Base-by-base conservation (phyloP, 1,140 invertebrate species). In the Drosophila athabasca region DNA sequence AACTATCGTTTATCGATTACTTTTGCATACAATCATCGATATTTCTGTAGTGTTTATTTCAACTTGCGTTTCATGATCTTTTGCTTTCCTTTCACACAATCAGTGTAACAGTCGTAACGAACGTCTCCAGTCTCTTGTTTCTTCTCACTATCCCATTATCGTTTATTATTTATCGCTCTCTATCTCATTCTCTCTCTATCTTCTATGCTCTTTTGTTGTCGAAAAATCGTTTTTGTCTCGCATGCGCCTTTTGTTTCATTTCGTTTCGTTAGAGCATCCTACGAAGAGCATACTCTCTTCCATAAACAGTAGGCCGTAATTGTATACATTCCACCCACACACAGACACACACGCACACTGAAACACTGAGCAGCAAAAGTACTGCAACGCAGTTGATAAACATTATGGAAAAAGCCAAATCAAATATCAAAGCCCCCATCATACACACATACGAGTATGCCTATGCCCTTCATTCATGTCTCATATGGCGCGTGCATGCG, bases 31-130 rank as follows among this genome's bases (percentile, higher is more conserved):
- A 85, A 87, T 78, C 77, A 87, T 39, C 35, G 35, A 39, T 85
- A 39, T 85, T 85, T 85, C 74, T 85, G 81, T 85, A 85, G 81
- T 85, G 82, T 87, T 81, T 85, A 70, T 70, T 77, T 75, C 60
- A 75, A 75, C 59, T 70, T 78, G 62, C 48, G 67, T 85, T 76
- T 68, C 48, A 51, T 62, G 44, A 51, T 50, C 45, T 53, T 60
- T 70, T 62, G 26, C 57, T 51, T 51, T 64, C 53, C 39, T 26
- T 70, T 62, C 57, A 66, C 62, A 76, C 55, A 72, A 59, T 52
- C 6, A 45, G 19, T 15, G 11, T 39, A 11, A 39, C 24, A 26
- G 24, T 26, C 24, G 24, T 26, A 26, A 26, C 4, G 24, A 26
- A 26, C 24, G 4, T 39, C 35, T 13, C 3, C 11, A 13, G 35